Evolutionary conservation across 2,113 vertebrate species (phyloP).

Genomic region (Sardina pilchardus): DNA sequence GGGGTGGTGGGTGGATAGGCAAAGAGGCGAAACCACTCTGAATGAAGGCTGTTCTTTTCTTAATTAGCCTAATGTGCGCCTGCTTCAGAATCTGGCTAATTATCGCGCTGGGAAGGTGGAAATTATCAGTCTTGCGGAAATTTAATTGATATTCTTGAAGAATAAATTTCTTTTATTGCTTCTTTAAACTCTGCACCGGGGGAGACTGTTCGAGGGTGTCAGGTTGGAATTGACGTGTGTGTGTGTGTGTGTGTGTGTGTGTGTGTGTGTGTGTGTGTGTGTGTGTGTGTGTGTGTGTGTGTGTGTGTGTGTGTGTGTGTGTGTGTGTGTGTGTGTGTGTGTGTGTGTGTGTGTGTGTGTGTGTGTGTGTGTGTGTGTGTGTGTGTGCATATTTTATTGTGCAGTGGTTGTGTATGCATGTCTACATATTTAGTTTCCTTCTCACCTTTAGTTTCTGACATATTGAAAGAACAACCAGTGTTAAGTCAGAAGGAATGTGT

Average conservation of each 20-base stretch:
- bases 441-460: no score
- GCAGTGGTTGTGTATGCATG: not conserved
- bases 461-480: no score
- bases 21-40: constrained; percentile 30
- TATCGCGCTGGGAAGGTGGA: constrained; percentile 65
- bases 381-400: not conserved
- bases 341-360: no score
- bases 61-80: constrained; percentile 62
- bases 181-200: not conserved
- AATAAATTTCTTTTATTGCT: constrained; percentile 55
- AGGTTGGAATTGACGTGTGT: not conserved
- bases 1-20: not conserved
- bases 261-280: not conserved
- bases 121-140: constrained; percentile 61
- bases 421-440: not conserved
- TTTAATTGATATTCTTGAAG: constrained; percentile 64
- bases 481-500: no score
- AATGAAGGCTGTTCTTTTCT: constrained; percentile 55
- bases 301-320: no score
- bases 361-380: not conserved
- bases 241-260: constrained; percentile 13
- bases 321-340: no score
- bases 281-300: no score
- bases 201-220: not conserved
- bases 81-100: constrained; percentile 60